Evolutionary conservation across 2,113 vertebrate genomes (phyloP).

Genomic region (Lamprologus callipterus): DNA sequence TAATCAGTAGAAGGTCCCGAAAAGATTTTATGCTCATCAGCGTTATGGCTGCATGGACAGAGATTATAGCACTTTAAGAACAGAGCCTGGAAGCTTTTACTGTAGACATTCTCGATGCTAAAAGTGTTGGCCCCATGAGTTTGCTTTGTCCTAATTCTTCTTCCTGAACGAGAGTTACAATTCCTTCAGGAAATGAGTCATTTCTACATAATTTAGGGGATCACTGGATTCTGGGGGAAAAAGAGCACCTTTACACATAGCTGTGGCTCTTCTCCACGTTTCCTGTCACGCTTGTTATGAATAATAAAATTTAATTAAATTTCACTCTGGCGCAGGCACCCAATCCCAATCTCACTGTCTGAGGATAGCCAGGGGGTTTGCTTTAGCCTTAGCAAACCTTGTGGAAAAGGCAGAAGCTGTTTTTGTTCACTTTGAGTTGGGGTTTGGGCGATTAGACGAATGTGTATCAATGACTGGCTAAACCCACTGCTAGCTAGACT

Average conservation of each 20-base stretch:
- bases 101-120: neutral
- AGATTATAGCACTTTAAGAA: neutral
- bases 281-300: slow-evolving; percentile 9
- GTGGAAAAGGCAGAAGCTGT: neutral
- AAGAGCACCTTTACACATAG: neutral
- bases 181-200: neutral
- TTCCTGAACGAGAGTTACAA: neutral
- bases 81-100: neutral
- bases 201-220: slow-evolving; percentile 8
- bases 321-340: neutral
- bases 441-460: neutral
- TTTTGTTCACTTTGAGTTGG: neutral
- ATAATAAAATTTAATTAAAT: neutral
- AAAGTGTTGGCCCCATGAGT: neutral
- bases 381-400: neutral
- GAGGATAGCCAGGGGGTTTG: neutral
- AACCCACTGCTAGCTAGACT: neutral
- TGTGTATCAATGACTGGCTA: neutral
- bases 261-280: neutral
- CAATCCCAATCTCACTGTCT: neutral
- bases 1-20: neutral
- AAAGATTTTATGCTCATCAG: neutral
- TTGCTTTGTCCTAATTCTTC: slow-evolving; percentile 12
- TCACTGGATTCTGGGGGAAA: neutral
- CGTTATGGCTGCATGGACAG: neutral